Evolutionary conservation across 2,888 invertebrate genomes (phyloP).

Genomic region (Eulithis testata): DNA sequence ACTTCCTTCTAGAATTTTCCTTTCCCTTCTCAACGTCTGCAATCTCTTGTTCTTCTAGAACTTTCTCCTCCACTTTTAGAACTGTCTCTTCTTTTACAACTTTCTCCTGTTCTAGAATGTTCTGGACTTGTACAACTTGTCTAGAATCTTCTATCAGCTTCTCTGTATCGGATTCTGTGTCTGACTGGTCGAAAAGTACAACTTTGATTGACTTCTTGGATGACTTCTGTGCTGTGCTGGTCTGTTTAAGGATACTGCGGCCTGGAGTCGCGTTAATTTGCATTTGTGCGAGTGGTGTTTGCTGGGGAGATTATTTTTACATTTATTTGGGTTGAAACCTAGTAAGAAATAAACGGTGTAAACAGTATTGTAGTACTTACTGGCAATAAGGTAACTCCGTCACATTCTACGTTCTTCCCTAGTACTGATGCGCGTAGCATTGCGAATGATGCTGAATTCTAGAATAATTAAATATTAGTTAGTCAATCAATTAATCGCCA

Average conservation of each 20-base stretch:
- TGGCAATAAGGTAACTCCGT: constrained; percentile 57
- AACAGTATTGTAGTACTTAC: constrained; percentile 45
- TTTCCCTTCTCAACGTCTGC: constrained; percentile 49
- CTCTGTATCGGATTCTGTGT: constrained; percentile 23
- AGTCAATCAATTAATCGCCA: too few relatives aligned
- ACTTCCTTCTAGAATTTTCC: constrained; percentile 52
- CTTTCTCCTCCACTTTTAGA: neutral
- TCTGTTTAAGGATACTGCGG: constrained; percentile 70
- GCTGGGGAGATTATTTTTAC: constrained; percentile 39
- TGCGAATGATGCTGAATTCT: constrained; percentile 67
- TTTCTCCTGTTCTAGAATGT: neutral
- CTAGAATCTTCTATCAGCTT: neutral
- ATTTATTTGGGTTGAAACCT: too few relatives aligned
- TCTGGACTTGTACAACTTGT: neutral
- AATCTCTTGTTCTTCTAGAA: neutral
- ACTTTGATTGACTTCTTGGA: constrained; percentile 67
- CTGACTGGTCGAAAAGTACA: constrained; percentile 63
- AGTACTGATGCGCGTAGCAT: constrained; percentile 72
- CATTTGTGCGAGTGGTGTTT: constrained; percentile 55
- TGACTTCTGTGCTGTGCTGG: constrained; percentile 44
- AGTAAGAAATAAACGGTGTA: too few relatives aligned
- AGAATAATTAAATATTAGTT: constrained; percentile 28
- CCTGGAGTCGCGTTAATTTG: constrained; percentile 63
- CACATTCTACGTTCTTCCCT: constrained; percentile 61
- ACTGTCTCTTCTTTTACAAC: neutral